A percentile compares a stretch with the other conserved stretches of the same genome.
Conservation (phyloP, 1,140 invertebrate species). For the Hestina assimilis region DNA sequence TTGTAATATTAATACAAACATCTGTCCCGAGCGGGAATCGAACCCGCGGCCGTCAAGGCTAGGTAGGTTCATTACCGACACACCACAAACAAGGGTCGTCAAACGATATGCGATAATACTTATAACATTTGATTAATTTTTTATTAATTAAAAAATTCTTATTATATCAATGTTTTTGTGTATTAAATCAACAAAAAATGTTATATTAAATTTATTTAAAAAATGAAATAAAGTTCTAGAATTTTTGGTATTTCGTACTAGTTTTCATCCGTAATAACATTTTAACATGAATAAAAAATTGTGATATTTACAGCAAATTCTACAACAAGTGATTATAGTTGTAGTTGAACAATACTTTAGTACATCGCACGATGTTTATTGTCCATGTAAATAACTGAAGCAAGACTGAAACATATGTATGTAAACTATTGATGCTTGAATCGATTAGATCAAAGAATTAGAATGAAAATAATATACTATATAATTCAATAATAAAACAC, state of each 20-base stretch:
- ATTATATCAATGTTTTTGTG: no score
- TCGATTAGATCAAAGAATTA: conserved; percentile 13
- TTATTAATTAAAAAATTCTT: no score
- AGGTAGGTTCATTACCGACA: no score
- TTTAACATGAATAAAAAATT: conserved; percentile 23
- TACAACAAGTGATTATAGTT: conserved; percentile 15
- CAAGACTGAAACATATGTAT: conserved; percentile 63
- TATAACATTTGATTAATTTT: no score
- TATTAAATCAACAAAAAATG: no score
- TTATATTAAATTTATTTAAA: no score
- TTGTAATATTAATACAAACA: no score
- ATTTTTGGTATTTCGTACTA: background rate
- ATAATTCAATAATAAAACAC: background rate
- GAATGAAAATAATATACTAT: background rate
- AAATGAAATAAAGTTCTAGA: background rate
- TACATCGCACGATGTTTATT: conserved; percentile 22
- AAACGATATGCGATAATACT: no score
- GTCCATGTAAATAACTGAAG: conserved; percentile 68
- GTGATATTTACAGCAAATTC: conserved; percentile 33
- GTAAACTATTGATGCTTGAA: conserved; percentile 30
- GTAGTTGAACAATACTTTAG: conserved; percentile 21
- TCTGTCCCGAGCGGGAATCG: no score
- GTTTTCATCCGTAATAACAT: conserved; percentile 7
- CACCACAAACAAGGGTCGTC: no score
- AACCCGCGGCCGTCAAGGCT: no score